A percentile compares a stretch with the other conserved stretches of the same genome.
Conservation (phyloP, 2,113 vertebrate genomes). For the Cavia porcellus region DNA sequence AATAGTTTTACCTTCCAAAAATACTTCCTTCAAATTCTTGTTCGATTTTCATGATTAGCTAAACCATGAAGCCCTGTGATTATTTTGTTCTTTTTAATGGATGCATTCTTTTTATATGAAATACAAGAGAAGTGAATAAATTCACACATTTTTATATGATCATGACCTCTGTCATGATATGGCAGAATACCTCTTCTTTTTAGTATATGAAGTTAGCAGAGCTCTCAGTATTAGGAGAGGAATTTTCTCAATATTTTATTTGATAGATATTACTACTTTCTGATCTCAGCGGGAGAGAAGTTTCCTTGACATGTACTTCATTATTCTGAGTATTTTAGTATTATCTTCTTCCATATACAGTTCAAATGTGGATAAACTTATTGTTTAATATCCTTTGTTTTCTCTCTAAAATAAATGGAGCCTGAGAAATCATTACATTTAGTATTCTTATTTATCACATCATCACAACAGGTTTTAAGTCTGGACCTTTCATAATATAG, state of each 20-base stretch:
- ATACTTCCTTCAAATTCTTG: background rate
- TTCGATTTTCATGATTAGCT: background rate
- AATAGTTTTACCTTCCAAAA: background rate
- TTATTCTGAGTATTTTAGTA: background rate
- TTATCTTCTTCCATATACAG: background rate
- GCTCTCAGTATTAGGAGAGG: background rate
- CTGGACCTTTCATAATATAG: background rate
- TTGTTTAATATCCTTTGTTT: background rate
- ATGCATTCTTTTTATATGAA: background rate
- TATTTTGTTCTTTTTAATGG: background rate
- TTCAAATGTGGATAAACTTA: background rate
- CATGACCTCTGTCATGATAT: background rate
- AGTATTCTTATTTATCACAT: background rate
- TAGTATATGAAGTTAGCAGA: background rate
- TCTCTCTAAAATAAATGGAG: background rate
- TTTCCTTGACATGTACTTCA: background rate
- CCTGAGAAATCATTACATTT: background rate
- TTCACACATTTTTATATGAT: background rate
- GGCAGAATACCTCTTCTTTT: background rate
- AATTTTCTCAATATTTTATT: background rate
- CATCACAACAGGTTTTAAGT: background rate
- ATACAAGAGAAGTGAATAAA: background rate
- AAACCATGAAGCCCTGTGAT: background rate
- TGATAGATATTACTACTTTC: background rate
- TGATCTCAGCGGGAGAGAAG: background rate